Percentiles rank a stretch among this genome's conserved stretches.
These are phyloP conservation scores for Tachystola acroxantha DNA, from an alignment of 2,888 invertebrate genomes.

Conservation along the genomic window DNA sequence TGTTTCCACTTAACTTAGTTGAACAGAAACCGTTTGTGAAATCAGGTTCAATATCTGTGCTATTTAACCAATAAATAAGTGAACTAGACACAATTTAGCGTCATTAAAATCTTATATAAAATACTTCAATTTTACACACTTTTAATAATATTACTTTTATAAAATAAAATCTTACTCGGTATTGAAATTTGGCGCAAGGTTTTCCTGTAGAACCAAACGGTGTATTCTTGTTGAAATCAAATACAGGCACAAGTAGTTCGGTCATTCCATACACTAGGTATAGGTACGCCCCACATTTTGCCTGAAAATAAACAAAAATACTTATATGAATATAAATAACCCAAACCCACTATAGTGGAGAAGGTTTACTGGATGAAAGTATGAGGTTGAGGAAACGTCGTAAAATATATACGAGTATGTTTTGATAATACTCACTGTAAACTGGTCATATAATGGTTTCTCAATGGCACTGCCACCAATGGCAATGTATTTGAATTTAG, in stretches of 20 bases:
- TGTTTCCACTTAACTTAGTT: too few relatives aligned
- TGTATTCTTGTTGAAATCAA: constrained; percentile 29
- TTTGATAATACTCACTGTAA: constrained; percentile 42
- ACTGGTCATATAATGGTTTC: constrained; percentile 36
- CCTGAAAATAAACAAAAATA: constrained; percentile 23
- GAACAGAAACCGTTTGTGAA: too few relatives aligned
- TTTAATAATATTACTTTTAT: too few relatives aligned
- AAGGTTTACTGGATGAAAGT: too few relatives aligned
- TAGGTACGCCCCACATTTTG: constrained; percentile 27
- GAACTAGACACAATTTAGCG: too few relatives aligned
- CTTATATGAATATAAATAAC: not conserved
- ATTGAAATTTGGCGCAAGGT: constrained; percentile 27
- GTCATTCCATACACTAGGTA: constrained; percentile 43
- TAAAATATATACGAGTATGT: too few relatives aligned
- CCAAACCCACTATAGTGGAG: too few relatives aligned
- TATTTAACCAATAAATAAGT: too few relatives aligned
- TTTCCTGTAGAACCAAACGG: constrained; percentile 37
- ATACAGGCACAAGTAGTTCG: constrained; percentile 38
- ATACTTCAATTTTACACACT: too few relatives aligned
- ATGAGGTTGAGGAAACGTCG: too few relatives aligned
- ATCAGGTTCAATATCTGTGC: too few relatives aligned
- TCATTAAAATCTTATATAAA: too few relatives aligned
- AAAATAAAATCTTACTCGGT: constrained; percentile 19
- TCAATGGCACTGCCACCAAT: constrained; percentile 44
- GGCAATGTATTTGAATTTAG: constrained; percentile 43